These are phyloP conservation scores for Luehdorfia chinensis DNA, from an alignment of 1,140 invertebrate species.

Conservation along the genomic window DNA sequence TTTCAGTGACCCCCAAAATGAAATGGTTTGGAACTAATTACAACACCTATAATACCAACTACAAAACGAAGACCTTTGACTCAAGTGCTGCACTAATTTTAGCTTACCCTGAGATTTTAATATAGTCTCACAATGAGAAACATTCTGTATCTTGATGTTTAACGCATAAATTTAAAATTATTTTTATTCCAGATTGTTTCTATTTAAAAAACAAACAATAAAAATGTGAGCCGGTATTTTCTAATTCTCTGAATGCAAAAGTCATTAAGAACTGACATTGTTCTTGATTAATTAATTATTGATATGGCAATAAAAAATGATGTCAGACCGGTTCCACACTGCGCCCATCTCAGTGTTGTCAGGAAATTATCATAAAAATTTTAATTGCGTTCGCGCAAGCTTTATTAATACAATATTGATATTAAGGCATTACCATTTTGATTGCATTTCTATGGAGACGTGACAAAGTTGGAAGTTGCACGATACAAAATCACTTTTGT, in stretches of 20 bases:
- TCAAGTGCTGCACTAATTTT: too few species aligned
- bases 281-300: slow-evolving; percentile 64
- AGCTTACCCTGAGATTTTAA: too few species aligned
- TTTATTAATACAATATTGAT: slow-evolving; percentile 47
- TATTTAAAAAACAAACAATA: too few species aligned
- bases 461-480: slow-evolving; percentile 8
- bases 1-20: too few species aligned
- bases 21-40: too few species aligned
- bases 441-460: slow-evolving; percentile 30
- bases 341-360: slow-evolving; percentile 26
- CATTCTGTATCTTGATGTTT: too few species aligned
- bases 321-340: slow-evolving; percentile 45
- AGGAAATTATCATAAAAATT: slow-evolving; percentile 68
- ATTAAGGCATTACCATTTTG: slow-evolving; percentile 27
- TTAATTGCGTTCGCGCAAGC: slow-evolving; percentile 55
- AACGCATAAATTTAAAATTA: too few species aligned
- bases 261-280: slow-evolving; percentile 40
- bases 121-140: too few species aligned
- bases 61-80: too few species aligned
- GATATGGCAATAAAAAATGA: slow-evolving; percentile 41
- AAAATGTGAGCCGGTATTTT: too few species aligned
- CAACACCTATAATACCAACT: too few species aligned
- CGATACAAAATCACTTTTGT: slow-evolving; percentile 1
- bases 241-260: slow-evolving; percentile 33
- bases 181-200: too few species aligned